Conservation (phyloP, 2,797 vertebrate species). For the Anguilla obscura region DNA sequence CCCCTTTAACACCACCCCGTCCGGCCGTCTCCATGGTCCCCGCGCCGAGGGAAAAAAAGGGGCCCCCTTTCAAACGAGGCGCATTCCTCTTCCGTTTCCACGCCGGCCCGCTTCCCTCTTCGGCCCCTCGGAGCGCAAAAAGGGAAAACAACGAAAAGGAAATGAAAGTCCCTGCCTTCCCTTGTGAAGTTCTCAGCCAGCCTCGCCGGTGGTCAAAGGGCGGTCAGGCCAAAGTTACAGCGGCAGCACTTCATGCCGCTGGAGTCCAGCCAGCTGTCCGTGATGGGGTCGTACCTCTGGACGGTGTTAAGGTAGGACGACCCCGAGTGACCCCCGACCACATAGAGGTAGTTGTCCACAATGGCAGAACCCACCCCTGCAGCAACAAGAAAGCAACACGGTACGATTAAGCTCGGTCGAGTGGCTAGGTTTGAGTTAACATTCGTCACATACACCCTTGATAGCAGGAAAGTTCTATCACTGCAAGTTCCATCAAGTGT, state of each 20-base stretch:
- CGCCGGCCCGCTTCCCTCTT: slow-evolving; percentile 13
- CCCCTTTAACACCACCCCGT: slow-evolving; percentile 29
- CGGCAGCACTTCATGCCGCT: slow-evolving; percentile 96
- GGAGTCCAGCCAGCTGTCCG: slow-evolving; percentile 93
- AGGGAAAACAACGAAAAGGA: slow-evolving; percentile 53
- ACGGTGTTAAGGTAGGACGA: slow-evolving; percentile 97
- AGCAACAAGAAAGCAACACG: not conserved
- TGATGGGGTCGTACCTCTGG: slow-evolving; percentile 93
- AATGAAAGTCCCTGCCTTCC: slow-evolving; percentile 51
- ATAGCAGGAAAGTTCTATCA: too few relatives aligned
- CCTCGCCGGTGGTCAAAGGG: slow-evolving; percentile 81
- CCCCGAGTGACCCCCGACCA: slow-evolving; percentile 96
- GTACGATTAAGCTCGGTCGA: not conserved
- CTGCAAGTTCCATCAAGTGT: not conserved
- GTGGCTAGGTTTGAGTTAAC: not conserved
- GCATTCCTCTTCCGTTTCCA: not conserved
- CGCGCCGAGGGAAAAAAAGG: slow-evolving; percentile 38
- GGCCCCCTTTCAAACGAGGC: slow-evolving; percentile 8
- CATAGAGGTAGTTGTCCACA: slow-evolving; percentile 94
- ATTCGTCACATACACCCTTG: not conserved
- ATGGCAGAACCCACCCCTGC: slow-evolving; percentile 94
- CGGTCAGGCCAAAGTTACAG: slow-evolving; percentile 96
- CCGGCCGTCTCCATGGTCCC: slow-evolving; percentile 46
- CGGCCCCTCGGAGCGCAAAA: slow-evolving; percentile 32
- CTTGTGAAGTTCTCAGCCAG: slow-evolving; percentile 59